Evolutionary conservation across 1,140 invertebrate species (phyloP), one percentile per base, ranked within the genome.

Genomic region (Cheumatopsyche charites): DNA sequence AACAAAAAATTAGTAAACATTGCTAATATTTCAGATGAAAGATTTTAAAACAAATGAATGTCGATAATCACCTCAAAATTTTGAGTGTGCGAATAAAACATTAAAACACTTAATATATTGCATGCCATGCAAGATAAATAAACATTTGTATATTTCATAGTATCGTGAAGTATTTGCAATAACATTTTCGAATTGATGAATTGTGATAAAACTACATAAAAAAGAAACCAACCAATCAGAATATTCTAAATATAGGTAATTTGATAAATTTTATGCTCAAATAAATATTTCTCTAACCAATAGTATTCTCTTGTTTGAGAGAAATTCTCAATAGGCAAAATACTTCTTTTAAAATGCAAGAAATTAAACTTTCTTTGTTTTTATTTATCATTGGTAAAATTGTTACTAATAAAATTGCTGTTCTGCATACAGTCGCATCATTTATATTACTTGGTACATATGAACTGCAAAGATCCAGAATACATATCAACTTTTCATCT

Each of bases 181-280:
- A 76, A 70, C 41, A 55, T 21, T 11, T 72, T 26, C 25, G 65
- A 65, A 42, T 66, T 72, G 12, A 73, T 71, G 43, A 72, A 76
- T 25, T 68, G 70, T 12, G 71, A 72, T n/a, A 76, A 58, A 36
- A 76, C 75, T 76, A 29, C 42, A 75, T 73, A 71, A 73, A 45
- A 7, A 63, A 41, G 62, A 68, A 58, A 36, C 3, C 29, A 63
- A 29, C 23, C 21, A n/a, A n/a, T n/a, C n/a, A n/a, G n/a, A n/a
- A n/a, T n/a, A n/a, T n/a, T n/a, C n/a, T n/a, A n/a, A n/a, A n/a
- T n/a, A n/a, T n/a, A n/a, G n/a, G n/a, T n/a, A n/a, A n/a, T n/a
- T n/a, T n/a, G n/a, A n/a, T n/a, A n/a, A n/a, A n/a, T n/a, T n/a
- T n/a, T n/a, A n/a, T n/a, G n/a, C n/a, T n/a, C n/a, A n/a, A n/a